phyloP scores from a whole-genome alignment of 2,797 vertebrate genomes.

The Mormyrops attenuatus region DNA sequence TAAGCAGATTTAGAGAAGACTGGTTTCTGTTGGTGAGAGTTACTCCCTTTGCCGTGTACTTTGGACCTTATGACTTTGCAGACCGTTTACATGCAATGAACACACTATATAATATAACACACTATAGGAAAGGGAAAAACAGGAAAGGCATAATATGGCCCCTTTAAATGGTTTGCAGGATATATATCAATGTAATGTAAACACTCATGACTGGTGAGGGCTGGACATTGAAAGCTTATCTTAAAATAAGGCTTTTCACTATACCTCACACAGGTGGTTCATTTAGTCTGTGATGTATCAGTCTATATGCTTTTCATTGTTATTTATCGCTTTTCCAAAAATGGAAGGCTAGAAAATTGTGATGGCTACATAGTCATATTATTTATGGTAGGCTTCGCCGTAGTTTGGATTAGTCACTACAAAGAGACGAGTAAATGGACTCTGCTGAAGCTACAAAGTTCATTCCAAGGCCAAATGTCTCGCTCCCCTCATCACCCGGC shows the following conservation, averaged over 20 bases:
- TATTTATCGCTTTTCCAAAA: background rate
- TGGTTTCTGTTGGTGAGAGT: background rate
- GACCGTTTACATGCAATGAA: background rate
- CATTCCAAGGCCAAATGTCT: background rate
- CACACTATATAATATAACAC: background rate
- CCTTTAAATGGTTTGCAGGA: background rate
- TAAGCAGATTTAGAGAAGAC: background rate
- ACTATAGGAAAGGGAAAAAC: background rate
- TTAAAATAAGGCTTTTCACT: background rate
- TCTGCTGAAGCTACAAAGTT: background rate
- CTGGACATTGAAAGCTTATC: background rate
- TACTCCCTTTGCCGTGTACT: background rate
- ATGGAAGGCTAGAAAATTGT: background rate
- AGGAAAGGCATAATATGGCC: background rate
- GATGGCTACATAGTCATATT: background rate
- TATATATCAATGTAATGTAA: background rate
- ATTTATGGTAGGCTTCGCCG: constrained; percentile 1
- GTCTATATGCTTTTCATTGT: background rate
- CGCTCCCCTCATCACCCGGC: background rate
- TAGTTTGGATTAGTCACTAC: constrained; percentile 3
- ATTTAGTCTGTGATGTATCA: background rate
- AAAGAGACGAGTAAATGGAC: background rate
- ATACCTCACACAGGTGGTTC: background rate
- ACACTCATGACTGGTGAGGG: background rate
- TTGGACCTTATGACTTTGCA: background rate